Percentiles rank a stretch among this genome's conserved stretches.
phyloP scores from a whole-genome alignment of 2,797 vertebrate genomes.

The Jordanella pulchra region DNA sequence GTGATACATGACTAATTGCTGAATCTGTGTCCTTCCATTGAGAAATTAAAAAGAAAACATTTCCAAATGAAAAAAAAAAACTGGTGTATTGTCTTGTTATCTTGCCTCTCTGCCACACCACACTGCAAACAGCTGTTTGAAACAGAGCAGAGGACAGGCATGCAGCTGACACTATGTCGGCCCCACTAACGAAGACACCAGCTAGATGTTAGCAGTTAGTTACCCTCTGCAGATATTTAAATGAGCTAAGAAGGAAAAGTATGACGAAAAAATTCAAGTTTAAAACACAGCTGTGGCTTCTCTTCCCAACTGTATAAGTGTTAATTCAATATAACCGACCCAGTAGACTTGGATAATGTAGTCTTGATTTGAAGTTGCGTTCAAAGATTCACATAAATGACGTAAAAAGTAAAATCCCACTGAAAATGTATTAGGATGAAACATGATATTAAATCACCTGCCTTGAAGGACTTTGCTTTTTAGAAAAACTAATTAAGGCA shows the following conservation, averaged over 20 bases:
- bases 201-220: constrained; percentile 61
- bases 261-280: too few species aligned
- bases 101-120: constrained; percentile 53
- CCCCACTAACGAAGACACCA: constrained; percentile 51
- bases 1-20: constrained; percentile 48
- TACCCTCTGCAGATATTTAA: constrained; percentile 37
- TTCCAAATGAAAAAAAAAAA: constrained; percentile 53
- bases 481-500: too few species aligned
- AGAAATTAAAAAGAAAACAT: constrained; percentile 62
- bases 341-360: background rate
- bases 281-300: too few species aligned
- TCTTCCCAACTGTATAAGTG: background rate
- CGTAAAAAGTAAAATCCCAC: background rate
- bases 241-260: background rate
- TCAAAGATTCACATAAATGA: background rate
- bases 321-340: constrained; percentile 28
- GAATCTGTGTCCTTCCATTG: constrained; percentile 43
- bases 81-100: constrained; percentile 61
- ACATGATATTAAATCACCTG: too few species aligned
- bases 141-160: constrained; percentile 60
- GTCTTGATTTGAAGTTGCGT: background rate
- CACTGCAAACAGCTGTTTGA: constrained; percentile 55
- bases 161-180: constrained; percentile 53
- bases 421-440: background rate
- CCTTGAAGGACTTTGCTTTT: too few species aligned